These are phyloP conservation scores for Steinernema feltiae DNA, from an alignment of 1,140 invertebrate genomes.

Conservation along the genomic window DNA sequence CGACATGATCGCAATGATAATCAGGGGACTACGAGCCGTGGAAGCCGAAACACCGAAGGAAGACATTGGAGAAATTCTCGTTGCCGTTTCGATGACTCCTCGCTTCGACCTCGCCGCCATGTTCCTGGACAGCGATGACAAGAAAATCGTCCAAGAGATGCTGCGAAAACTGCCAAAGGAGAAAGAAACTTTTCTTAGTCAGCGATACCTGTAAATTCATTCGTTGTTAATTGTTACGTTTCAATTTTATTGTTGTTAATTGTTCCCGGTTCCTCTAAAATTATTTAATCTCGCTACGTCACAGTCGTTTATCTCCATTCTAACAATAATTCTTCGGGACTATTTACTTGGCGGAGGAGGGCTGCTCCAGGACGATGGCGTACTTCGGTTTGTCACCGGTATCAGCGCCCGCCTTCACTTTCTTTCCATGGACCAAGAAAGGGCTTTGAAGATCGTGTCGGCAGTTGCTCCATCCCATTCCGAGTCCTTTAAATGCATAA, in stretches of 20 bases:
- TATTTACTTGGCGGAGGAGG: slow-evolving; percentile 11
- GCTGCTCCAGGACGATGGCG: slow-evolving; percentile 31
- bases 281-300: too few relatives aligned
- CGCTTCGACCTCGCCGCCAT: neutral
- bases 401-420: slow-evolving; percentile 39
- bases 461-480: slow-evolving; percentile 63
- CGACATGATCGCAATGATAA: neutral
- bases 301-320: neutral
- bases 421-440: slow-evolving; percentile 51
- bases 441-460: slow-evolving; percentile 61
- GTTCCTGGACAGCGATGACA: neutral
- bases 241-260: too few relatives aligned
- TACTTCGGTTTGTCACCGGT: slow-evolving; percentile 23
- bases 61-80: neutral
- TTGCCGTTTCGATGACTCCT: neutral
- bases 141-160: neutral
- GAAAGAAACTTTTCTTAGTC: neutral
- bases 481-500: slow-evolving; percentile 45
- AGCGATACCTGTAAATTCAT: neutral
- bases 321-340: neutral
- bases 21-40: neutral
- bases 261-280: too few relatives aligned
- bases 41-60: neutral
- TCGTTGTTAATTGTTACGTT: neutral
- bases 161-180: neutral